Evolutionary conservation across 2,888 invertebrate species (phyloP).

Genomic region (Cheilosia grossa): DNA sequence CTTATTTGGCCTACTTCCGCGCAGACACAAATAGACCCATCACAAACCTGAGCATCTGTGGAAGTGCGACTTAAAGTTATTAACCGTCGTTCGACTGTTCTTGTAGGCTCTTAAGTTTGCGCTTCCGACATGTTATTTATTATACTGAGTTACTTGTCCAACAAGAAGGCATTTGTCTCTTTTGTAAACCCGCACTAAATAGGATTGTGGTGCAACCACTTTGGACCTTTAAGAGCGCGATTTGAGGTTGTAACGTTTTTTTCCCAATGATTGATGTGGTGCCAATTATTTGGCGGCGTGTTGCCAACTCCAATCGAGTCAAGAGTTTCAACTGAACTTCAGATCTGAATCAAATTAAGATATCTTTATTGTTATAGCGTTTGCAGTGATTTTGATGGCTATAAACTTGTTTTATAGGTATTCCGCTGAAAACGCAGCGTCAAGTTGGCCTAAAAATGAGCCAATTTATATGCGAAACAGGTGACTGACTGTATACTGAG

Average conservation of each 20-base stretch:
- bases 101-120: neutral
- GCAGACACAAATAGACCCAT: constrained; percentile 8
- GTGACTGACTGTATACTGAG: constrained; percentile 21
- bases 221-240: constrained; percentile 18
- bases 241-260: constrained; percentile 2
- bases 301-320: constrained; percentile 6
- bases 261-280: constrained; percentile 28
- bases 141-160: neutral
- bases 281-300: constrained; percentile 12
- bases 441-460: constrained; percentile 56
- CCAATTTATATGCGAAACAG: constrained; percentile 49
- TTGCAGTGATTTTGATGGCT: neutral
- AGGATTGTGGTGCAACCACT: neutral
- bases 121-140: constrained; percentile 31
- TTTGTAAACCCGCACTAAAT: constrained; percentile 3
- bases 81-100: neutral
- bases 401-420: constrained; percentile 6
- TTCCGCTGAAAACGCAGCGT: neutral
- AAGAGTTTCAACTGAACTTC: constrained; percentile 2
- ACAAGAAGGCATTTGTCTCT: neutral
- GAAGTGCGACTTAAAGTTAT: neutral
- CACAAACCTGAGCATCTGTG: neutral
- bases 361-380: constrained; percentile 1
- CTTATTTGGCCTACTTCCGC: constrained; percentile 12
- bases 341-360: neutral